Conservation (phyloP, 2,888 invertebrate genomes). For the Rapana venosa region DNA sequence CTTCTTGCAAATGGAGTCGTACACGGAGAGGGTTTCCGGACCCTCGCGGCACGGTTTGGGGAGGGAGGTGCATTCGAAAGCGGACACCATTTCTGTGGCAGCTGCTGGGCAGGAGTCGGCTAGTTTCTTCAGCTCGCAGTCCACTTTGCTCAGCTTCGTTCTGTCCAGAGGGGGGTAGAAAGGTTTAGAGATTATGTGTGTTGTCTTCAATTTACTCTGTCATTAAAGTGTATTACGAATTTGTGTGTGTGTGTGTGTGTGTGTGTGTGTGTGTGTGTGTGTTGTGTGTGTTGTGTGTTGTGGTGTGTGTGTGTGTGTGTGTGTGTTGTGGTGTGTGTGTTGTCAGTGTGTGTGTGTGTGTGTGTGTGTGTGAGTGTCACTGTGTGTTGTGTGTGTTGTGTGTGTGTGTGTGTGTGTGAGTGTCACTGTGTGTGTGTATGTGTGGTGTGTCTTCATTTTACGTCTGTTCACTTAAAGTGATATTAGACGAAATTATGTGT, state of each 20-base stretch:
- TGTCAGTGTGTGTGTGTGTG: too few relatives aligned
- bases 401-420: too few relatives aligned
- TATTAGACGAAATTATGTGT: too few relatives aligned
- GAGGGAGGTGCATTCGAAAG: slow-evolving; percentile 50
- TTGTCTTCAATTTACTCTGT: too few relatives aligned
- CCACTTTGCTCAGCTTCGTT: slow-evolving; percentile 49
- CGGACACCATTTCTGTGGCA: slow-evolving; percentile 37
- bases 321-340: not conserved
- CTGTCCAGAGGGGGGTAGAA: slow-evolving; percentile 30
- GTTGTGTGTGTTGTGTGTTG: not conserved
- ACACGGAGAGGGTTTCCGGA: slow-evolving; percentile 37
- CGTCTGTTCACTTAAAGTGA: too few relatives aligned
- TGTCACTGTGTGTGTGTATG: too few relatives aligned
- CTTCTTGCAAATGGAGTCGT: slow-evolving; percentile 47
- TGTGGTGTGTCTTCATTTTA: too few relatives aligned
- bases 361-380: too few relatives aligned
- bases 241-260: slow-evolving; percentile 15
- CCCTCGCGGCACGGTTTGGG: slow-evolving; percentile 47
- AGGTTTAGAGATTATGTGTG: not conserved
- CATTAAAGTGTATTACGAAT: too few relatives aligned
- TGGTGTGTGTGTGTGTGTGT: not conserved
- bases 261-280: not conserved
- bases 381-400: too few relatives aligned
- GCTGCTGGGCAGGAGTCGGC: slow-evolving; percentile 41
- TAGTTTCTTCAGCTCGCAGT: slow-evolving; percentile 50